A percentile compares a stretch with the other conserved stretches of the same genome.
Conservation (phyloP, 2,113 vertebrate genomes). For the Ochotona curzoniae region DNA sequence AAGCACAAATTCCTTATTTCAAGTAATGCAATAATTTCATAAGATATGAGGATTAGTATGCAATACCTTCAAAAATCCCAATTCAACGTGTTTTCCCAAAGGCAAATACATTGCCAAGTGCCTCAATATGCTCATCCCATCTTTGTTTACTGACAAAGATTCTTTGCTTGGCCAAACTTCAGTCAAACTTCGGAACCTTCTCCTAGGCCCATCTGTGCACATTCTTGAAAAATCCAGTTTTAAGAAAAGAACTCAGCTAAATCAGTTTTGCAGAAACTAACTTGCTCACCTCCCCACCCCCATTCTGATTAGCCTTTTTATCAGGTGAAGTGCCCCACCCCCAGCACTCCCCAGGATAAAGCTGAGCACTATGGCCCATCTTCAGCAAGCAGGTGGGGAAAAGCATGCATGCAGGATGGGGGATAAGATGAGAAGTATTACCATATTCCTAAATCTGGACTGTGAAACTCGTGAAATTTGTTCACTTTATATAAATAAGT, state of each 20-base stretch:
- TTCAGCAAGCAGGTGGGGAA: no score
- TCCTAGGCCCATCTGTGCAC: not conserved
- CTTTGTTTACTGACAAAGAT: not conserved
- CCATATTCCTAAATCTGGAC: no score
- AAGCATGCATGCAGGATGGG: no score
- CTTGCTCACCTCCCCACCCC: no score
- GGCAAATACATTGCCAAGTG: not conserved
- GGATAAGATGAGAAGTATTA: no score
- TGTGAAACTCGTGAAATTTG: no score
- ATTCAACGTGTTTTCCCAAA: not conserved
- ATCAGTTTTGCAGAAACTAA: not conserved
- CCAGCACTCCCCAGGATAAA: no score
- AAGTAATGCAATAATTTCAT: not conserved
- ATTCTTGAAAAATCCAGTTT: not conserved
- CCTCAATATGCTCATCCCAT: not conserved
- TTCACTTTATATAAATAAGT: no score
- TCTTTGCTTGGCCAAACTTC: not conserved
- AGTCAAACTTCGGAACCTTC: not conserved
- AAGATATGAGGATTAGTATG: not conserved
- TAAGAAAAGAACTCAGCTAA: not conserved
- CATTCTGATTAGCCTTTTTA: not conserved
- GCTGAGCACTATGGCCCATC: not conserved
- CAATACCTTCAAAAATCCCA: not conserved
- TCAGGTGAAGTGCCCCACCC: not conserved
- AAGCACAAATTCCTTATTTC: constrained; percentile 5